A percentile compares a stretch with the other conserved stretches of the same genome.
phyloP scores from a whole-genome alignment of 2,113 vertebrate species.

The Cololabis saira region DNA sequence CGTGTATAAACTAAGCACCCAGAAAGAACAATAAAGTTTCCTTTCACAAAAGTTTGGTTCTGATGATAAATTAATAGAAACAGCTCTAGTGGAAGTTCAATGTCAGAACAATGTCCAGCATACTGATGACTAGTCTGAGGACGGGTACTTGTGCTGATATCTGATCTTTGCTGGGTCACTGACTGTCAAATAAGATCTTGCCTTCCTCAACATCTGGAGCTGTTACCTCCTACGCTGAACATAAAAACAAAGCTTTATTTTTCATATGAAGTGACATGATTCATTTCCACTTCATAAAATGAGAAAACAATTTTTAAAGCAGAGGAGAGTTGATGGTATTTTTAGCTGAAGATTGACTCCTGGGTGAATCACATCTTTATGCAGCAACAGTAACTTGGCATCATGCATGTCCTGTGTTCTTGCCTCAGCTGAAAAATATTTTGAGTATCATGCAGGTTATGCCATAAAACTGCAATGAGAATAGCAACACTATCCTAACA shows the following conservation, averaged over 20 bases:
- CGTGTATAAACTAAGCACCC: too few relatives aligned
- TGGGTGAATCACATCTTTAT: slow-evolving; percentile 42
- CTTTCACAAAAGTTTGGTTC: too few relatives aligned
- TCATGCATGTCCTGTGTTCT: slow-evolving; percentile 7
- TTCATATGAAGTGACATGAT: slow-evolving; percentile 25
- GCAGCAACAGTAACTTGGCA: slow-evolving; percentile 23
- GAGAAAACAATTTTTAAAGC: slow-evolving; percentile 24
- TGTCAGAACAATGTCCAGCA: too few relatives aligned
- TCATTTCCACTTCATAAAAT: slow-evolving; percentile 28
- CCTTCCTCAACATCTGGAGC: not conserved
- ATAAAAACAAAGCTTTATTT: slow-evolving; percentile 9
- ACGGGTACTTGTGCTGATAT: too few relatives aligned
- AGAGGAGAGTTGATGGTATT: slow-evolving; percentile 12
- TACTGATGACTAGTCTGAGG: too few relatives aligned
- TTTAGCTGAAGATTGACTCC: slow-evolving; percentile 29
- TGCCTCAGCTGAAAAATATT: not conserved
- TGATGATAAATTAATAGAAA: too few relatives aligned
- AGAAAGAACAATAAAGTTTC: too few relatives aligned
- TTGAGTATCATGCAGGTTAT: not conserved
- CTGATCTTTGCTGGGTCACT: not conserved
- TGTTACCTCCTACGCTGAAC: not conserved
- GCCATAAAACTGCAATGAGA: not conserved
- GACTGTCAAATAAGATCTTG: not conserved
- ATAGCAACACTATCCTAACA: not conserved
- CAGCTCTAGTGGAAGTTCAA: too few relatives aligned